Evolutionary conservation across 2,113 vertebrate genomes (phyloP), one percentile per base, ranked within the genome.

Genomic region (Romanogobio albipinnatus): DNA sequence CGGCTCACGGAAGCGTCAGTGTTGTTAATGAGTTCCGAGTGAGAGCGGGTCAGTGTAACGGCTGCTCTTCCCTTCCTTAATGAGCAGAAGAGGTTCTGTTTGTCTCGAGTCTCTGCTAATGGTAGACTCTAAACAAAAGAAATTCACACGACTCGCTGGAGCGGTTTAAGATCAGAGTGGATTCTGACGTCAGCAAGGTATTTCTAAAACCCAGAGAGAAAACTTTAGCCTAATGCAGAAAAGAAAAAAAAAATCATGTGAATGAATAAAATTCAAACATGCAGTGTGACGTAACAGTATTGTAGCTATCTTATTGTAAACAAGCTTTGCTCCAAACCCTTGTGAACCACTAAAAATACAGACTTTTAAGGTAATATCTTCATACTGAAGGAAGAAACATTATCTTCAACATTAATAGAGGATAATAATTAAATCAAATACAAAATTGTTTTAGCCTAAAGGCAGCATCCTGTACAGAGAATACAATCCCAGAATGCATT

Each of bases 1-100:
- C 82, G 88, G 77, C 73, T 84, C 85, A 82, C 75, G 88, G 89
- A 87, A 84, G 85, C 87, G 39, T 85, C 56, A 64, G 71, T 81
- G 89, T 83, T 92, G 92, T 90, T 94, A 94, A 94, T 93, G 92
- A 93, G 91, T 86, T 84, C 74, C 74, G 85, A 84, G 88, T 87
- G 90, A 90, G 86, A 89, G 78, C 43, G 89, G 87, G 93, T 93
- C 92, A 91, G 86, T 90, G 87, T 80, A 83, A 87, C 87, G 80
- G 75, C 86, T 85, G 91, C 90, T 87, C 88, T 89, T 85, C 82
- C 74, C 85, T 93, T 94, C 92, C 91, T 93, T 93, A 94, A 87
- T 58, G 82, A 83, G 86, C 89, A 81, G 86, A 89, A 85, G 76
- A 83, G 84, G 87, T 88, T 91, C 90, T 88, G 92, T 93, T 93